Percentiles rank a stretch among this genome's conserved stretches.
Conservation (phyloP, 2,113 vertebrate species). For the Potamarius usumacintae region DNA sequence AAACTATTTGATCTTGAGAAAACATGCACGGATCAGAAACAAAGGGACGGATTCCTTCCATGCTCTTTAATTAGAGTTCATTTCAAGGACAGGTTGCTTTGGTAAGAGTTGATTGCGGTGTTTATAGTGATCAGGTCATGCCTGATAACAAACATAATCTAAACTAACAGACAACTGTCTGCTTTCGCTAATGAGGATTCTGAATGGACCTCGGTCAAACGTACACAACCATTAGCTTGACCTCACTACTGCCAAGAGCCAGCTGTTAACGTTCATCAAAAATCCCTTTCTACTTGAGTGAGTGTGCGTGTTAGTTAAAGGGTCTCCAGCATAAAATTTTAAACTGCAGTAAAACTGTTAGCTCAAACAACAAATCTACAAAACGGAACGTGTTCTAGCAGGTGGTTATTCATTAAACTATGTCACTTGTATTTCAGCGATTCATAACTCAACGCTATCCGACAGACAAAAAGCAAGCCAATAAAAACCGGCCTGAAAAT, state of each 20-base stretch:
- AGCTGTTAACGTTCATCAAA: conserved; percentile 87
- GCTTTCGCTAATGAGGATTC: background rate
- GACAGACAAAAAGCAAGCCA: background rate
- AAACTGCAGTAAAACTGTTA: conserved; percentile 33
- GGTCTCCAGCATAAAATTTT: conserved; percentile 30
- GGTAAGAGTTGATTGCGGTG: background rate
- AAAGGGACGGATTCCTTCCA: background rate
- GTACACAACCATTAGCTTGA: conserved; percentile 75
- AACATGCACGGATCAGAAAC: conserved; percentile 4
- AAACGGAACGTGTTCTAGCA: conserved; percentile 15
- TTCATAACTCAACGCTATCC: conserved; percentile 1
- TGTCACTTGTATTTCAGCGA: background rate
- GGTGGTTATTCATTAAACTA: conserved; percentile 16
- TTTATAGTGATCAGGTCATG: background rate
- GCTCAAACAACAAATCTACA: conserved; percentile 27
- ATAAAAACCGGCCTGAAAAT: conserved; percentile 13
- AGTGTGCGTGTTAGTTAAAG: background rate
- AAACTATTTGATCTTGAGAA: background rate
- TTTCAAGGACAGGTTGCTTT: conserved; percentile 5
- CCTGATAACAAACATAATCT: background rate
- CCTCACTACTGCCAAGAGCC: conserved; percentile 80
- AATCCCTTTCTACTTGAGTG: conserved; percentile 75
- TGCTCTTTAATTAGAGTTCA: background rate
- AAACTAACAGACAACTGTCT: background rate
- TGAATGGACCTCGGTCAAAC: conserved; percentile 64